A percentile compares a stretch with the other conserved stretches of the same genome.
Conservation (phyloP, 2,888 invertebrate genomes). For the Pristionchus mayeri region DNA sequence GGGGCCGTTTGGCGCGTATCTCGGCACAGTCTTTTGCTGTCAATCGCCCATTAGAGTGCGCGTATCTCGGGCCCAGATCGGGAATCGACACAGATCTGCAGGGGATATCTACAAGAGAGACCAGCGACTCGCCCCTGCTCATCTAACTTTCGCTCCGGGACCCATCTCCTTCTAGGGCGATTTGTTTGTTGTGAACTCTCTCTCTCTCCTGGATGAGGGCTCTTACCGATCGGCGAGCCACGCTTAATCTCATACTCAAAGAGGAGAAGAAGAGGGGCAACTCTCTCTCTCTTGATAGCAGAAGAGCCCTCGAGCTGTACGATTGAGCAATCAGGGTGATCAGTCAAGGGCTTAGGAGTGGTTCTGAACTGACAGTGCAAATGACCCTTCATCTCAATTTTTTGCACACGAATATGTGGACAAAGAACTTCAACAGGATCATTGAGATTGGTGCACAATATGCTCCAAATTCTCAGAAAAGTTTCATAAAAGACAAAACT, state of each 20-base stretch:
- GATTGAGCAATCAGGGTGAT: conserved; percentile 18
- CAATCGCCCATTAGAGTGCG: background rate
- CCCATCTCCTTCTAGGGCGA: background rate
- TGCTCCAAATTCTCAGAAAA: no score
- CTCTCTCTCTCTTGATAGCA: conserved; percentile 43
- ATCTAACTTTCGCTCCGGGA: background rate
- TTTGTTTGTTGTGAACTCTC: conserved; percentile 36
- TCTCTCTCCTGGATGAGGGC: conserved; percentile 40
- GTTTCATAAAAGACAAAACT: no score
- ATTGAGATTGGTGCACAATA: no score
- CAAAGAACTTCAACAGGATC: no score
- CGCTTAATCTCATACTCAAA: conserved; percentile 45
- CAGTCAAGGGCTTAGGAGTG: no score
- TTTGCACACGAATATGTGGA: no score
- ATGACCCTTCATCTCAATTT: no score
- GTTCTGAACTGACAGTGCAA: no score
- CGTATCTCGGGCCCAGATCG: background rate
- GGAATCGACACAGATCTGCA: conserved; percentile 19
- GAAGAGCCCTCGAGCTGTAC: conserved; percentile 45
- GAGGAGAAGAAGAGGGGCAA: conserved; percentile 18
- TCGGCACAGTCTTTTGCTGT: conserved; percentile 20
- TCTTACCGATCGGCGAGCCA: conserved; percentile 2
- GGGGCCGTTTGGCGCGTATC: background rate
- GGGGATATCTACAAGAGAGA: conserved; percentile 36
- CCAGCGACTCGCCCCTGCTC: background rate